Percentiles rank a stretch among this genome's conserved stretches.
phyloP scores from a whole-genome alignment of 1,140 invertebrate species.

The Drosophila novamexicana region DNA sequence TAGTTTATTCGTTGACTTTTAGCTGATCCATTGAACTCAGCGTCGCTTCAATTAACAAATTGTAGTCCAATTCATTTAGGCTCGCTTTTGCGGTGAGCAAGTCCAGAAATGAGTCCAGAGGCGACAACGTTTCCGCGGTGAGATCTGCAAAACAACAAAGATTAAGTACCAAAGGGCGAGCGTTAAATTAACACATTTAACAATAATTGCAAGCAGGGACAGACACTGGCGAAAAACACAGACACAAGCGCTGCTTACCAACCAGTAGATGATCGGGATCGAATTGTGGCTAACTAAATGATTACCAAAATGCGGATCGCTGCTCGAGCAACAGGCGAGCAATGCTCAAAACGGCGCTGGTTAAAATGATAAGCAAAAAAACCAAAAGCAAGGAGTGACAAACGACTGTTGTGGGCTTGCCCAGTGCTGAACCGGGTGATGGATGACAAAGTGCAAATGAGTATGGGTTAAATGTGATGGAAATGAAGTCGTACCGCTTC shows the following conservation, averaged over 20 bases:
- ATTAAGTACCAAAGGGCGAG: not conserved
- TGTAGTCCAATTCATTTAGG: slow-evolving; percentile 92
- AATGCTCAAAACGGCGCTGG: slow-evolving; percentile 55
- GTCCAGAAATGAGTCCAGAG: slow-evolving; percentile 93
- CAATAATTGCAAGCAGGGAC: not conserved
- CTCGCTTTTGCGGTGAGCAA: slow-evolving; percentile 93
- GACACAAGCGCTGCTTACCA: slow-evolving; percentile 58
- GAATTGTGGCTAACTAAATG: not conserved
- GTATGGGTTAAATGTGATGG: slow-evolving; percentile 12
- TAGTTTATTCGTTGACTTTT: slow-evolving; percentile 48
- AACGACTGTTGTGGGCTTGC: slow-evolving; percentile 58
- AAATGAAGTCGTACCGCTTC: slow-evolving; percentile 55
- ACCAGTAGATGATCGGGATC: slow-evolving; percentile 11
- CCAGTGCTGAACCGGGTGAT: slow-evolving; percentile 50
- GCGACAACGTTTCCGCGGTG: slow-evolving; percentile 90
- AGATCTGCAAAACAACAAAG: slow-evolving; percentile 86
- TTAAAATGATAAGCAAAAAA: slow-evolving; percentile 71
- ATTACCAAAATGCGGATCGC: slow-evolving; percentile 44
- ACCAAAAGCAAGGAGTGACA: slow-evolving; percentile 71
- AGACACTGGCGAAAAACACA: slow-evolving; percentile 40
- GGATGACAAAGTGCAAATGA: slow-evolving; percentile 24
- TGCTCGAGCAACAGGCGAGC: slow-evolving; percentile 47
- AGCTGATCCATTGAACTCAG: slow-evolving; percentile 84
- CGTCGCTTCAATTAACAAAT: slow-evolving; percentile 92
- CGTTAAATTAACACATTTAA: not conserved